A percentile compares a stretch with the other conserved stretches of the same genome.
These are phyloP conservation scores for Druon quercuslanigerum DNA, from an alignment of 1,140 invertebrate genomes.

Conservation along the genomic window DNA sequence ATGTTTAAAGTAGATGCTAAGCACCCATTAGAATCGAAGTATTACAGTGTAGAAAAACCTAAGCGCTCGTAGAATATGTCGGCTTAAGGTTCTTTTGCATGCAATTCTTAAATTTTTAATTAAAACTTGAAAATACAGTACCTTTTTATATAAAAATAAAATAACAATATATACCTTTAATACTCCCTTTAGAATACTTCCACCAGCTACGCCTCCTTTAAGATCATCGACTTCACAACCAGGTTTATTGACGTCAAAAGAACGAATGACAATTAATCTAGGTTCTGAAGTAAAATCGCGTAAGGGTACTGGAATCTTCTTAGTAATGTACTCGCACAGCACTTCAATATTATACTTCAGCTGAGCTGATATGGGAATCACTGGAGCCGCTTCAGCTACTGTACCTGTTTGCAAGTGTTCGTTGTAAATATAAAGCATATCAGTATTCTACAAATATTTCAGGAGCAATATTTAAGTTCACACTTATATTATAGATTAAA, in stretches of 20 bases:
- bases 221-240: constrained; percentile 99
- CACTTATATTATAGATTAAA: no score
- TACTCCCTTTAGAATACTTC: constrained; percentile 97
- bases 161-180: constrained; percentile 81
- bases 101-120: no score
- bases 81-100: no score
- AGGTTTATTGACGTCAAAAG: constrained; percentile 99
- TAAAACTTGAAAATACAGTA: no score
- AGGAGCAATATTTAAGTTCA: no score
- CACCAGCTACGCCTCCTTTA: constrained; percentile 98
- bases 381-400: constrained; percentile 98
- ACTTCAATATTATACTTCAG: constrained; percentile 99
- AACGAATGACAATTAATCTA: constrained; percentile 98
- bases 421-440: no score
- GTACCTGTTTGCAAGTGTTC: constrained; percentile 80
- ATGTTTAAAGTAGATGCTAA: no score
- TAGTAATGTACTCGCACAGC: constrained; percentile 97
- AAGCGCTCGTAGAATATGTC: no score
- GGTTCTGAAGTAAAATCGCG: constrained; percentile 97
- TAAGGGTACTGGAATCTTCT: constrained; percentile 97
- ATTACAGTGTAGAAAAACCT: no score
- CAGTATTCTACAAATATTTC: no score
- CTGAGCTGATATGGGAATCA: constrained; percentile 99
- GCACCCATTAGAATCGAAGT: no score
- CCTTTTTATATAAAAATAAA: neutral